Base-by-base conservation (phyloP, 2,888 invertebrate species). In the Cistogaster globosa region DNA sequence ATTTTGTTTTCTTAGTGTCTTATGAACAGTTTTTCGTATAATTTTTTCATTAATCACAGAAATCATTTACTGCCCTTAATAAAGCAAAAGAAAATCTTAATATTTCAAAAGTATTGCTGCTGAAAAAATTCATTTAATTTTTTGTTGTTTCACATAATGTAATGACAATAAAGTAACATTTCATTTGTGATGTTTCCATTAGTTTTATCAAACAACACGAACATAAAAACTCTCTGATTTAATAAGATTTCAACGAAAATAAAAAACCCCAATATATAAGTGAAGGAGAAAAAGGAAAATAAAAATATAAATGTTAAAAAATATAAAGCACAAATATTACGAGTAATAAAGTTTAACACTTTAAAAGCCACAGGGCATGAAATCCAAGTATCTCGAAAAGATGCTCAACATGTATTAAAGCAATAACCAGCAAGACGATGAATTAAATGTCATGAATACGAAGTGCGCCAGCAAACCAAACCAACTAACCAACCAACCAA, bases 261-360 rank as follows among this genome's bases (percentile, higher is more conserved):
- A 48, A n/a, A 16, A 12, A 42, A 42, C 12, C 8, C 11, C 8
- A 2, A 32, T 5, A 32, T 42, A 14, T 42, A 42, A 42, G 14
- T 11, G 42, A 12, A 14, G 42, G 14, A 1, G 11, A 11, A 42
- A 6, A 14, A 11, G 7, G 1, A 42, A 42, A 42, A 42, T 42
- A 32, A 32, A 32, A 32, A 42, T 12, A 42, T 16, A 48, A 48
- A 48, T 48, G 45, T 48, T 38, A 11, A 22, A 51, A 11, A 14
- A 55, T 57, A 65, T 18, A 8, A 45, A 36, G 4, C 4, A 55
- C 9, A 62, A 74, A 53, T 16, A 51, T 22, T 48, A 42, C 11
- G 1, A 42, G 42, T 74, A 68, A 75, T 75, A 75, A 75, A 81
- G 75, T 45, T 75, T 45, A 81, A 81, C 81, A 81, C 74, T 80